Evolutionary conservation across 2,113 vertebrate species (phyloP).

Genomic region (Eclectus roratus): DNA sequence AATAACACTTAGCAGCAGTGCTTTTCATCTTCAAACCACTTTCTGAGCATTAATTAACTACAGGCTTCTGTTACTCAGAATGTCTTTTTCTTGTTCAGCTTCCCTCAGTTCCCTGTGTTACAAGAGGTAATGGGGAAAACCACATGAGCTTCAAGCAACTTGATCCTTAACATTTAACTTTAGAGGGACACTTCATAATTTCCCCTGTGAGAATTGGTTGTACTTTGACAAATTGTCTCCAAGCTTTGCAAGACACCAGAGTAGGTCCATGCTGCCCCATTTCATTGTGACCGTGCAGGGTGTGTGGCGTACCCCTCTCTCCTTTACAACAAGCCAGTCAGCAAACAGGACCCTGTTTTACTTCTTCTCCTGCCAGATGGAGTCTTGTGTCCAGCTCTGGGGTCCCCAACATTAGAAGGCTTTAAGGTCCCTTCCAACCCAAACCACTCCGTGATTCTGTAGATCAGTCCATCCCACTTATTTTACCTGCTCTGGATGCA

Average conservation of each 20-base stretch:
- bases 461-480: not conserved
- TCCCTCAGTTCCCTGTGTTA: not conserved
- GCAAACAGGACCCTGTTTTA: not conserved
- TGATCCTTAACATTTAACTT: not conserved
- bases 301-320: not conserved
- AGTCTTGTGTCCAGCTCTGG: not conserved
- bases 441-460: not conserved
- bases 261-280: not conserved
- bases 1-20: constrained; percentile 55
- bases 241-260: not conserved
- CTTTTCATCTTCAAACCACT: constrained; percentile 61
- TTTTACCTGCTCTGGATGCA: not conserved
- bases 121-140: not conserved
- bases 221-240: not conserved
- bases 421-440: not conserved
- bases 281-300: not conserved
- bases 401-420: not conserved
- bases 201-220: not conserved
- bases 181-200: not conserved
- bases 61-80: constrained; percentile 15
- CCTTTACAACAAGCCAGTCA: accelerated
- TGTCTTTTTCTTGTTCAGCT: not conserved
- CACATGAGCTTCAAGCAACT: not conserved
- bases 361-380: not conserved
- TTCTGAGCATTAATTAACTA: constrained; percentile 56